Base-by-base conservation (phyloP, 2,797 vertebrate genomes). In the Danio kyathit region DNA sequence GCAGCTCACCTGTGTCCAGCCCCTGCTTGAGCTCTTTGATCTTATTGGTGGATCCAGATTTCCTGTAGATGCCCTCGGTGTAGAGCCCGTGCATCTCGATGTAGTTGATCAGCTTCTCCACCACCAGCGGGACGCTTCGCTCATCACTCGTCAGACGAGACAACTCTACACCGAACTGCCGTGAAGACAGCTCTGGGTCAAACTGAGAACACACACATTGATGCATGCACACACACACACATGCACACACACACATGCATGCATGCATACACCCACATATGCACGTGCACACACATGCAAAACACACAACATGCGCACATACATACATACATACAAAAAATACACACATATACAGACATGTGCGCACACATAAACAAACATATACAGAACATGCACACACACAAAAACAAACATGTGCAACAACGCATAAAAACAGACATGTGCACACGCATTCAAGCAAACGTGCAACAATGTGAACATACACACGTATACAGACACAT, bases 41-140 rank as follows among this genome's bases (percentile, higher is more conserved):
- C 89, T 99, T 99, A 91, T 99, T 99, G 87, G 96, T 95, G 82
- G 98, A 99, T 0, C 98, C 98, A 0, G 98, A 96, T 76, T 99
- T 99, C 40, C 98, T 94, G 89, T 99, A 99, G 89, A 99, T 99
- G 76, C 98, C 98, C 83, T 99, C 98, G 0, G 97, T 99, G 93
- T 99, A 99, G 19, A 99, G 93, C 80, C 98, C 98, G 0, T 99
- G 98, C 96, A 99, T 99, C 91, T 99, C 98, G 0, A 99, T 99
- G 90, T 99, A 99, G 92, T 97, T 99, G 89, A 98, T 98, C 7
- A 99, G 96, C 83, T 99, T 99, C 91, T 99, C 98, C 80, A 98
- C 96, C 44, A 99, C 95, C 85, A 97, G 88, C 0, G 98, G 98
- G 87, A 99, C 97, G 0, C 96, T 94, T 74, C 96, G 90, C 87